Evolutionary conservation across 23 tunicate species (phyloP).

Genomic region (Oikopleura vanhoeffeni): DNA sequence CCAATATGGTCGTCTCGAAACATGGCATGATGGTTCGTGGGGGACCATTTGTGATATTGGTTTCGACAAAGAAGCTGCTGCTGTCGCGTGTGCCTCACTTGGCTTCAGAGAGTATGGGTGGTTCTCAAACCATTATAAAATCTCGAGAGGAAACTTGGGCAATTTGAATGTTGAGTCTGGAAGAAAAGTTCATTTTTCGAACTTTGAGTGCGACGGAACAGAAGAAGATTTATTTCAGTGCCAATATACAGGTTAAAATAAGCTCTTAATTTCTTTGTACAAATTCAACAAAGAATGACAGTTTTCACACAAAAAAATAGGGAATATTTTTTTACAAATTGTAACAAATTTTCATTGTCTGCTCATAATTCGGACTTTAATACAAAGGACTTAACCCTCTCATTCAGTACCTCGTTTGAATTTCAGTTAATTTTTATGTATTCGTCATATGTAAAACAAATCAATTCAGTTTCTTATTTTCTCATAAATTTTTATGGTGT

Average conservation of each 20-base stretch:
- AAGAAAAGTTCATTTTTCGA: neutral
- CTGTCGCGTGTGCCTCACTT: neutral
- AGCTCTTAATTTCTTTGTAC: too few species aligned
- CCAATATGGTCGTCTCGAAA: neutral
- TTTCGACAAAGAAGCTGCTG: neutral
- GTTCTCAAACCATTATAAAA: neutral
- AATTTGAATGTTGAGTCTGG: neutral
- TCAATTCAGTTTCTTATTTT: too few species aligned
- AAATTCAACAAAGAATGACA: too few species aligned
- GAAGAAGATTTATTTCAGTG: neutral
- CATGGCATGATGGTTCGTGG: neutral
- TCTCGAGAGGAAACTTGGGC: neutral
- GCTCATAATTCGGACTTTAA: too few species aligned
- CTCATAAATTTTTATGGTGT: too few species aligned
- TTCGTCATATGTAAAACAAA: too few species aligned
- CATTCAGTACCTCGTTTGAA: too few species aligned
- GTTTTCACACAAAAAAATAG: too few species aligned
- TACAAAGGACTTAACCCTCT: too few species aligned
- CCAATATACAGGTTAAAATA: neutral
- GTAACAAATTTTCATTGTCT: too few species aligned
- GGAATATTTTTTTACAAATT: too few species aligned
- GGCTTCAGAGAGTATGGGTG: neutral
- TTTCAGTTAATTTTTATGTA: too few species aligned
- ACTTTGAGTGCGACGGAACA: neutral
- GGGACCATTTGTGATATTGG: constrained; percentile 5